phyloP scores from a whole-genome alignment of 2,888 invertebrate species.

The Strigamia crassipes region DNA sequence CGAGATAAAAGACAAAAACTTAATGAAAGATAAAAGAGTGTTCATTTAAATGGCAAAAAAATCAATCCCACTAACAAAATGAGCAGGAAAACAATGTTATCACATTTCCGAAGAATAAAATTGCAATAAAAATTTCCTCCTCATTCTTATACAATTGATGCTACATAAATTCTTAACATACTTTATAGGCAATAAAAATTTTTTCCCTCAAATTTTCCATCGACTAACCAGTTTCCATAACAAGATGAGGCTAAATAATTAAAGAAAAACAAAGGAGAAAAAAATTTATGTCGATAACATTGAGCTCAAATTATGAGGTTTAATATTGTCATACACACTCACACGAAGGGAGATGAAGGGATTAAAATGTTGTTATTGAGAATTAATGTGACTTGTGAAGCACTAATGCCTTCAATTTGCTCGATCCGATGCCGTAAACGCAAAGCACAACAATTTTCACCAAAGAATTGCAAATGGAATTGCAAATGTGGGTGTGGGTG shows the following conservation, averaged over 20 bases:
- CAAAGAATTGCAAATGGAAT: background rate
- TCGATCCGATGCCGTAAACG: conserved; percentile 35
- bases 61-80: background rate
- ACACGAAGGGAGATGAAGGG: conserved; percentile 8
- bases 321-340: conserved; percentile 35
- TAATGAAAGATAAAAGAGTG: background rate
- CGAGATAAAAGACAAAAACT: background rate
- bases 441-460: conserved; percentile 36
- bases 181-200: background rate
- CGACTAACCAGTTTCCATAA: background rate
- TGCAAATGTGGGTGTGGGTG: background rate
- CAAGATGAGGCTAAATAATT: background rate
- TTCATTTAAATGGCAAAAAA: background rate
- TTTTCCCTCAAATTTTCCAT: background rate
- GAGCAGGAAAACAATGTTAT: background rate
- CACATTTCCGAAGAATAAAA: background rate
- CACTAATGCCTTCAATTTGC: conserved; percentile 42
- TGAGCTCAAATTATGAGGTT: conserved; percentile 38
- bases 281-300: background rate
- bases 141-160: background rate
- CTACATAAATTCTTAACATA: background rate
- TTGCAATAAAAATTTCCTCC: conserved; percentile 1
- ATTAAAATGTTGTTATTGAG: conserved; percentile 43
- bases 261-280: background rate
- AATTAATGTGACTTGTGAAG: conserved; percentile 45